Conservation (phyloP, 2,113 vertebrate species). For the Hydropotes inermis region DNA sequence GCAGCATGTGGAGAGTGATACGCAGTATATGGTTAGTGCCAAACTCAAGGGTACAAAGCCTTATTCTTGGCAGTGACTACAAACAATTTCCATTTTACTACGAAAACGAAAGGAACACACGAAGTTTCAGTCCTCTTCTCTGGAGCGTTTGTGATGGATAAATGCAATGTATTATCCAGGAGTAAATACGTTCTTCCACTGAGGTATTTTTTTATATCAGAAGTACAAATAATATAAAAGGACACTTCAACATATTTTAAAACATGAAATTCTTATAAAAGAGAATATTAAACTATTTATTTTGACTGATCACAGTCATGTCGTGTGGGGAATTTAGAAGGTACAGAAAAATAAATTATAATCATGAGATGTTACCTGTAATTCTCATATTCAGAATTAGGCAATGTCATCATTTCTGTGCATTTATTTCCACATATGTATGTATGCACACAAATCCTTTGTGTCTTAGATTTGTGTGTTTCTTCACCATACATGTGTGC, state of each 20-base stretch:
- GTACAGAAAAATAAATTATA: background rate
- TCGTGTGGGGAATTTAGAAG: background rate
- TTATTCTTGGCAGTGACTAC: slow-evolving; percentile 78
- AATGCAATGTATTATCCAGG: slow-evolving; percentile 39
- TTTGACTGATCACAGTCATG: background rate
- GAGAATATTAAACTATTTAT: background rate
- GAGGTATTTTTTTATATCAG: slow-evolving; percentile 37
- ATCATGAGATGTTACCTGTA: background rate
- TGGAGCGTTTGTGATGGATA: slow-evolving; percentile 60
- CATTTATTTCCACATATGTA: background rate
- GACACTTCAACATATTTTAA: background rate
- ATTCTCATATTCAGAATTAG: background rate
- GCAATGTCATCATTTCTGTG: background rate
- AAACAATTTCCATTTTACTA: slow-evolving; percentile 82
- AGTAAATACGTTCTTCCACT: slow-evolving; percentile 52
- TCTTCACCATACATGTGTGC: background rate
- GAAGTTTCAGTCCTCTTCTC: slow-evolving; percentile 62
- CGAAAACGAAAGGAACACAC: slow-evolving; percentile 60
- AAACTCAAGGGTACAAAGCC: slow-evolving; percentile 64
- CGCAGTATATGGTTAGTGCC: slow-evolving; percentile 51
- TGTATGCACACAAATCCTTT: rapidly evolving
- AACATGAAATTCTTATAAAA: background rate
- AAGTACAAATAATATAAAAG: background rate
- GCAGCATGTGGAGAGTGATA: slow-evolving; percentile 50
- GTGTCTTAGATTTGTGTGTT: background rate